Evolutionary conservation across 2,113 vertebrate species (phyloP).

Genomic region (Galemys pyrenaicus): DNA sequence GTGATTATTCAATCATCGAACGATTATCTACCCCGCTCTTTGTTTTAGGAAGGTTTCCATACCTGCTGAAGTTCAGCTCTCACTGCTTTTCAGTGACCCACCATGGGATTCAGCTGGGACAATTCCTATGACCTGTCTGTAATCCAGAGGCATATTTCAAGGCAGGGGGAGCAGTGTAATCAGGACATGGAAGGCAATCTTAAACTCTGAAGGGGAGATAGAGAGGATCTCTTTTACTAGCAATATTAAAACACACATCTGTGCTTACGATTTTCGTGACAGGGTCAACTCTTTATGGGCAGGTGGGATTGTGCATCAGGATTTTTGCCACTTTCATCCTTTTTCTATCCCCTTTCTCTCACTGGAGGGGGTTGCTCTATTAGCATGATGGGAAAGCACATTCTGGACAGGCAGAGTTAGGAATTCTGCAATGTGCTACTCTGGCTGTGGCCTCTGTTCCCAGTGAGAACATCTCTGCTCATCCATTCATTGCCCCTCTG

Average conservation of each 20-base stretch:
- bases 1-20: background rate
- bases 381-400: background rate
- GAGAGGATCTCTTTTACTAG: background rate
- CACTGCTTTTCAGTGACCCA: background rate
- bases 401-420: background rate
- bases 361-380: background rate
- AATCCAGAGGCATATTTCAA: background rate
- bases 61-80: background rate
- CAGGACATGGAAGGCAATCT: background rate
- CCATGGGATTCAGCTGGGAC: background rate
- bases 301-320: background rate
- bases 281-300: background rate
- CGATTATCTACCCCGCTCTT: background rate
- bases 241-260: background rate
- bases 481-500: constrained; percentile 39
- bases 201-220: background rate
- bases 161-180: background rate
- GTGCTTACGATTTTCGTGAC: background rate
- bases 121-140: background rate
- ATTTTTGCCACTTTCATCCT: background rate
- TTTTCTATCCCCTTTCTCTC: background rate
- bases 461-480: background rate
- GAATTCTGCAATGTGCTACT: background rate
- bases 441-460: background rate
- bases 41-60: background rate